Percentiles rank a stretch among this genome's conserved stretches.
Conservation (phyloP, 2,113 vertebrate genomes). For the Astatotilapia flaviijosephi region DNA sequence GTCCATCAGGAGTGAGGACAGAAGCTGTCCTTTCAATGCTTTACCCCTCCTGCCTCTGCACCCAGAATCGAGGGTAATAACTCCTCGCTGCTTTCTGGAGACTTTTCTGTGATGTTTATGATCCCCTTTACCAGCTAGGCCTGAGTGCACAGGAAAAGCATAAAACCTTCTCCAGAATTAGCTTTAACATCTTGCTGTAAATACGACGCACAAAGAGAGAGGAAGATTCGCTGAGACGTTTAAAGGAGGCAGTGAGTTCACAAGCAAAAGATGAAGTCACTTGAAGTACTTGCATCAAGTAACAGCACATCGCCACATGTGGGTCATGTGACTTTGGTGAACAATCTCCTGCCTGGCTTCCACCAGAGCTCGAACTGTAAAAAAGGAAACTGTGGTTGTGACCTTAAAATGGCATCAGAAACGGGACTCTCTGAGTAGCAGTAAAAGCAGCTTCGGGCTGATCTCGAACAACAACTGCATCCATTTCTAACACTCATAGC, state of each 20-base stretch:
- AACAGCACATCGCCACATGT: background rate
- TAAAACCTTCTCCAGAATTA: background rate
- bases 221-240: background rate
- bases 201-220: background rate
- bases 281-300: background rate
- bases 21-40: background rate
- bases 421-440: background rate
- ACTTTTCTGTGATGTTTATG: conserved; percentile 12
- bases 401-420: background rate
- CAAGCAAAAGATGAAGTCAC: background rate
- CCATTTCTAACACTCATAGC: background rate
- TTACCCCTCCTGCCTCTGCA: background rate
- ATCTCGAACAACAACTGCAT: background rate
- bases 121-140: background rate
- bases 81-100: conserved; percentile 17
- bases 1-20: background rate
- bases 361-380: background rate
- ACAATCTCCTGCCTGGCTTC: background rate
- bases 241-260: background rate
- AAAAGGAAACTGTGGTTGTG: background rate
- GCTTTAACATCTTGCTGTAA: background rate
- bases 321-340: background rate
- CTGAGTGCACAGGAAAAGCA: background rate
- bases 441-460: background rate
- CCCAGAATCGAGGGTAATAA: background rate